Evolutionary conservation across 1,140 invertebrate species (phyloP).

Genomic region (Brachionus rotundiformis): DNA sequence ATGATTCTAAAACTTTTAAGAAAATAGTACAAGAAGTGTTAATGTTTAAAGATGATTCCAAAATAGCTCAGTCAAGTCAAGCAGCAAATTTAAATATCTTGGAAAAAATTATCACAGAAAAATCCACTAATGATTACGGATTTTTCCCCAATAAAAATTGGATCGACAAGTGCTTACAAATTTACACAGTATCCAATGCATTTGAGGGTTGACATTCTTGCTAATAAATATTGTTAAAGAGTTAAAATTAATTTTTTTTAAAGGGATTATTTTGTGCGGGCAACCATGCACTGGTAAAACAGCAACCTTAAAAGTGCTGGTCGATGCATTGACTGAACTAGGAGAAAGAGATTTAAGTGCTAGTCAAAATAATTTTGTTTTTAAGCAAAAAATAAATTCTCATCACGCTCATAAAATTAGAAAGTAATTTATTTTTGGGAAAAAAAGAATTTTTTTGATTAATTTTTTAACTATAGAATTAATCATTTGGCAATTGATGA

Average conservation of each 20-base stretch:
- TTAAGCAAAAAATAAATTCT: slow-evolving; percentile 53
- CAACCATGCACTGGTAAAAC: slow-evolving; percentile 63
- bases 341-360: slow-evolving; percentile 55
- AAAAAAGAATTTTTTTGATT: slow-evolving; percentile 51
- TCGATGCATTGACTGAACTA: slow-evolving; percentile 59
- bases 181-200: slow-evolving; percentile 58
- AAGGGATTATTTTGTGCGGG: slow-evolving; percentile 62
- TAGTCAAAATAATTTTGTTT: slow-evolving; percentile 55
- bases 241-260: not conserved
- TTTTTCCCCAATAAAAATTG: slow-evolving; percentile 61
- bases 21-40: slow-evolving; percentile 44
- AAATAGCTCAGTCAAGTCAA: not conserved
- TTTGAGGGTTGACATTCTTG: slow-evolving; percentile 57
- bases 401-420: slow-evolving; percentile 45
- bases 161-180: slow-evolving; percentile 61
- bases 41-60: slow-evolving; percentile 36
- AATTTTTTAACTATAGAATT: not conserved
- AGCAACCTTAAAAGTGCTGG: slow-evolving; percentile 59
- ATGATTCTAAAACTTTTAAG: slow-evolving; percentile 43
- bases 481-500: slow-evolving; percentile 62
- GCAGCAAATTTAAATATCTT: not conserved
- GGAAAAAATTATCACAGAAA: slow-evolving; percentile 55
- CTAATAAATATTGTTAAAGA: not conserved
- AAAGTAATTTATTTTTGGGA: slow-evolving; percentile 50
- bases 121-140: slow-evolving; percentile 57